Evolutionary conservation across 2,888 invertebrate genomes (phyloP).

Genomic region (Folsomia candida): DNA sequence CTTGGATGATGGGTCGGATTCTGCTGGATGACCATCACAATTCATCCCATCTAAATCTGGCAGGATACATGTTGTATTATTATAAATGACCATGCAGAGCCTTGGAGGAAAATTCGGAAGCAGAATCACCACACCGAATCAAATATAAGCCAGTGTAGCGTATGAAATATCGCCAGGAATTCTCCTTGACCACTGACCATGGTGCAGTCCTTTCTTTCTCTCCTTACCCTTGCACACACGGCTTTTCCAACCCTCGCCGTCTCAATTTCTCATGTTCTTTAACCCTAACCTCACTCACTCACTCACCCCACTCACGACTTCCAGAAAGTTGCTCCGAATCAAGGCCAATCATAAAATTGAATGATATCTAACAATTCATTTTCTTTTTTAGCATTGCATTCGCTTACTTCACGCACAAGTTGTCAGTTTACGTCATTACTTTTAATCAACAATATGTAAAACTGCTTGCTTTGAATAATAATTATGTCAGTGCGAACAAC

Average conservation of each 20-base stretch:
- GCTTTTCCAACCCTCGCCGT: conserved; percentile 26
- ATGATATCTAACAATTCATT: too few species aligned
- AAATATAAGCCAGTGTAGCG: not conserved
- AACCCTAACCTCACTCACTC: conserved; percentile 23
- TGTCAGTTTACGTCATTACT: too few species aligned
- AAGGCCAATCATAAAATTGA: too few species aligned
- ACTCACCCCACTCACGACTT: conserved; percentile 7
- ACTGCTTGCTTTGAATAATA: too few species aligned
- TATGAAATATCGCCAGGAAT: not conserved
- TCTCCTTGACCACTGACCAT: conserved; percentile 27
- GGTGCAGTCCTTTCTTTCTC: conserved; percentile 4
- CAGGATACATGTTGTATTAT: not conserved
- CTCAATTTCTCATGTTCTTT: not conserved
- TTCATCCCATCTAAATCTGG: conserved; percentile 17
- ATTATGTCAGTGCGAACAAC: too few species aligned
- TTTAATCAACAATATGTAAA: too few species aligned
- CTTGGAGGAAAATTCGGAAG: not conserved
- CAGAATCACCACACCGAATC: not conserved
- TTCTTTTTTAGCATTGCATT: too few species aligned
- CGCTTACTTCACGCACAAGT: too few species aligned
- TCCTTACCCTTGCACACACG: conserved; percentile 25
- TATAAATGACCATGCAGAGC: not conserved
- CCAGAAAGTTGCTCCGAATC: too few species aligned
- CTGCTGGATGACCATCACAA: conserved; percentile 30
- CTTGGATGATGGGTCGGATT: conserved; percentile 19